A percentile compares a stretch with the other conserved stretches of the same genome.
phyloP scores from a whole-genome alignment of 2,113 vertebrate species.

The Diglossa brunneiventris region DNA sequence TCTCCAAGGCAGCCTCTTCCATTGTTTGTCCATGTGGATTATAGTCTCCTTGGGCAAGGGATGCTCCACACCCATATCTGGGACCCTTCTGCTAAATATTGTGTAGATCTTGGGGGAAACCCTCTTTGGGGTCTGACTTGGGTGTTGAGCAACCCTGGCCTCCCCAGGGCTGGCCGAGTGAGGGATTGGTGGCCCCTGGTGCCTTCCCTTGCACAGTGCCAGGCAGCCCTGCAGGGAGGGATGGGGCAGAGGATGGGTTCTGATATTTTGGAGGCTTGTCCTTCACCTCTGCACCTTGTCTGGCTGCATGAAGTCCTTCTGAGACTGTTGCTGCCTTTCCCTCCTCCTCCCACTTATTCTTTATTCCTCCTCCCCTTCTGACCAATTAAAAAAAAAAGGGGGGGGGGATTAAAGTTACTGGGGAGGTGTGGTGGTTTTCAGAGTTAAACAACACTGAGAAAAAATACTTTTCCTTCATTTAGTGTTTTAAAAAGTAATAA shows the following conservation, averaged over 20 bases:
- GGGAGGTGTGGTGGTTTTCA: neutral
- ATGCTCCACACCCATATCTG: neutral
- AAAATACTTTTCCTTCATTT: conserved; percentile 40
- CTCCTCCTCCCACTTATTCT: neutral
- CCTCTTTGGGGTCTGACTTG: neutral
- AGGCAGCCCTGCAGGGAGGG: neutral
- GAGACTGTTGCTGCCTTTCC: neutral
- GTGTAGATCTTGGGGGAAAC: neutral
- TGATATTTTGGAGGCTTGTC: neutral
- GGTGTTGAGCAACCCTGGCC: neutral
- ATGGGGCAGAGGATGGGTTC: neutral
- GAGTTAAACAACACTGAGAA: conserved; percentile 42
- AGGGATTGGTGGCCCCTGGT: neutral
- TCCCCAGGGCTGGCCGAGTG: neutral
- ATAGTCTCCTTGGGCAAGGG: neutral
- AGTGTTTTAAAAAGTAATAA: conserved; percentile 65
- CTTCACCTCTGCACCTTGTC: neutral
- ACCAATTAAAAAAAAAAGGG: neutral
- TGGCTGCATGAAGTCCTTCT: neutral
- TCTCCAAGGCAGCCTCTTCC: neutral
- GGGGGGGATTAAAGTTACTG: neutral
- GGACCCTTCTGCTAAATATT: neutral
- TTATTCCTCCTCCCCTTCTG: neutral
- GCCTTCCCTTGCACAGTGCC: neutral
- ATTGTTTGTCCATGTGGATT: neutral